Conservation (phyloP, 2,113 vertebrate genomes). For the Xiphophorus maculatus region DNA sequence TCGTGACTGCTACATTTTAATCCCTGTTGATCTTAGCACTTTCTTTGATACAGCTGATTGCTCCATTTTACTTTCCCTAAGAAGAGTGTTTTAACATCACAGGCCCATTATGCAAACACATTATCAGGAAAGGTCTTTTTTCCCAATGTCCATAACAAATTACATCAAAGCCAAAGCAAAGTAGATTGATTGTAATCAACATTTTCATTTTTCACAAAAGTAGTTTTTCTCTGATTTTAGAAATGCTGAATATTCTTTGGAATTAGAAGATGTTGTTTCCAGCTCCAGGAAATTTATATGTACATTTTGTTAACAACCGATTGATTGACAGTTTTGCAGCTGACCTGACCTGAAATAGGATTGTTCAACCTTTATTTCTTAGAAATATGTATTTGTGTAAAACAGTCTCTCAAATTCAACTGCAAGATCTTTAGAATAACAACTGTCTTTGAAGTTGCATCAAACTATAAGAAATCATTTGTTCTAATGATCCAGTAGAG, state of each 20-base stretch:
- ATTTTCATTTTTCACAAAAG: no score
- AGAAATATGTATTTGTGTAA: background rate
- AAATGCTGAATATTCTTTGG: no score
- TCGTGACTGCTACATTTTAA: slow-evolving; percentile 35
- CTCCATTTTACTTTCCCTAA: slow-evolving; percentile 40
- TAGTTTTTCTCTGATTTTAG: no score
- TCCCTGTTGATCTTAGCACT: slow-evolving; percentile 42
- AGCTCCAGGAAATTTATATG: no score
- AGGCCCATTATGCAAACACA: background rate
- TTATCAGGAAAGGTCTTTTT: background rate
- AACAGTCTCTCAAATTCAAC: background rate
- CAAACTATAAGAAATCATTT: background rate
- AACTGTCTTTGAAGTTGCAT: background rate
- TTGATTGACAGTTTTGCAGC: background rate
- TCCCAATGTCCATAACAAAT: background rate
- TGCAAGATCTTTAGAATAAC: background rate
- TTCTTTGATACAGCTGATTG: slow-evolving; percentile 43
- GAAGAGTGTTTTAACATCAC: slow-evolving; percentile 13
- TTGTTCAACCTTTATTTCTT: background rate
- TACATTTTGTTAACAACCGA: background rate
- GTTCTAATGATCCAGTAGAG: background rate
- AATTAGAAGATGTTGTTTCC: no score
- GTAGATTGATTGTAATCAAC: no score
- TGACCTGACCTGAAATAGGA: background rate
- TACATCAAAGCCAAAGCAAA: background rate